Evolutionary conservation across 1,140 invertebrate genomes (phyloP).

Genomic region (Lepidurus arcticus): DNA sequence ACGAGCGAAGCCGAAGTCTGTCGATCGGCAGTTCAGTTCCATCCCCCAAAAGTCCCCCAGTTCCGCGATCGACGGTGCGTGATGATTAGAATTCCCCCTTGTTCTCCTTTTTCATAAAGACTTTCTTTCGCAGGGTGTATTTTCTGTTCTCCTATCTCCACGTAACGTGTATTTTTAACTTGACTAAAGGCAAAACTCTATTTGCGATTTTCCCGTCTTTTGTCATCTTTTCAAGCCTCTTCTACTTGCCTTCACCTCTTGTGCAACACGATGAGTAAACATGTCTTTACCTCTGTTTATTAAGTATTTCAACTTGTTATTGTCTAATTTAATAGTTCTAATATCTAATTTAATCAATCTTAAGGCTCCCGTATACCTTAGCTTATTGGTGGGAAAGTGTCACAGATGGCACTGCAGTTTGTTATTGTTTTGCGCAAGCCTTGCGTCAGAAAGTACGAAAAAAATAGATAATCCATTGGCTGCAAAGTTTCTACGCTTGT

Average conservation of each 20-base stretch:
- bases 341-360: too few relatives aligned
- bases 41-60: neutral
- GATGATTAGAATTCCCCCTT: constrained; percentile 21
- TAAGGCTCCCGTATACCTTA: too few relatives aligned
- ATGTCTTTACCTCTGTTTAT: neutral
- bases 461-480: too few relatives aligned
- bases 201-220: neutral
- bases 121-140: neutral
- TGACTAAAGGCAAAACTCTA: neutral
- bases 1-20: neutral
- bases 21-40: constrained; percentile 16
- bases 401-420: too few relatives aligned
- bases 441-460: too few relatives aligned
- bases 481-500: too few relatives aligned
- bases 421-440: too few relatives aligned
- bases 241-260: neutral
- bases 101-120: constrained; percentile 16
- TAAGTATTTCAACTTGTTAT: too few relatives aligned
- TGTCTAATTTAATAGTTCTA: too few relatives aligned
- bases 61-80: constrained; percentile 11
- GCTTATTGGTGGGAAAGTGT: too few relatives aligned
- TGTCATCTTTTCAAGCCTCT: neutral
- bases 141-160: neutral
- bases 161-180: neutral
- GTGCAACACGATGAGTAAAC: neutral